Evolutionary conservation across 2,888 invertebrate genomes (phyloP).

Genomic region (Corbicula japonica): DNA sequence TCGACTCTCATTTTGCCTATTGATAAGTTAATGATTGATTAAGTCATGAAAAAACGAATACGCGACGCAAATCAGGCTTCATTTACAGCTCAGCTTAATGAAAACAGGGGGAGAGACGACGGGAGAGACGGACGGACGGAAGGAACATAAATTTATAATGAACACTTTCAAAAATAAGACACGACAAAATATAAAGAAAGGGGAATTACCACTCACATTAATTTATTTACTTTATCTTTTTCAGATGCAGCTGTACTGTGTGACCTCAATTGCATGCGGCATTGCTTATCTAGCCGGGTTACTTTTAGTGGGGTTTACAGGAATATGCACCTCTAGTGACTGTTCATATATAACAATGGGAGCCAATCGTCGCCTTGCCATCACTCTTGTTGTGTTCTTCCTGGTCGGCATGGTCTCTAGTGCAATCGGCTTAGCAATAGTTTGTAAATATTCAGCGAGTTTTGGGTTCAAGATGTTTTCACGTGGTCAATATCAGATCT

Average conservation of each 20-base stretch:
- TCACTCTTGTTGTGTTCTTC: conserved; percentile 34
- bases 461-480: conserved; percentile 37
- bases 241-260: conserved; percentile 38
- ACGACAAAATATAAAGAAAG: too few relatives aligned
- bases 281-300: not conserved
- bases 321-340: conserved; percentile 7
- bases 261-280: not conserved
- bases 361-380: conserved; percentile 19
- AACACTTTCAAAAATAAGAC: too few relatives aligned
- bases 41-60: not conserved
- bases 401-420: conserved; percentile 22
- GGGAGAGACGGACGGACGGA: not conserved
- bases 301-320: conserved; percentile 22
- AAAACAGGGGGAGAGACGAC: not conserved
- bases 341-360: conserved; percentile 28
- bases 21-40: not conserved
- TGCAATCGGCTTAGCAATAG: conserved; percentile 41
- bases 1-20: too few relatives aligned
- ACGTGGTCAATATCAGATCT: conserved; percentile 43
- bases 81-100: not conserved
- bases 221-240: not conserved
- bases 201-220: too few relatives aligned
- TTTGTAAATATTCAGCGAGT: conserved; percentile 34
- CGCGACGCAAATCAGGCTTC: not conserved
- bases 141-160: too few relatives aligned